A percentile compares a stretch with the other conserved stretches of the same genome.
phyloP scores from a whole-genome alignment of 2,797 vertebrate species.

The Fratercula arctica region DNA sequence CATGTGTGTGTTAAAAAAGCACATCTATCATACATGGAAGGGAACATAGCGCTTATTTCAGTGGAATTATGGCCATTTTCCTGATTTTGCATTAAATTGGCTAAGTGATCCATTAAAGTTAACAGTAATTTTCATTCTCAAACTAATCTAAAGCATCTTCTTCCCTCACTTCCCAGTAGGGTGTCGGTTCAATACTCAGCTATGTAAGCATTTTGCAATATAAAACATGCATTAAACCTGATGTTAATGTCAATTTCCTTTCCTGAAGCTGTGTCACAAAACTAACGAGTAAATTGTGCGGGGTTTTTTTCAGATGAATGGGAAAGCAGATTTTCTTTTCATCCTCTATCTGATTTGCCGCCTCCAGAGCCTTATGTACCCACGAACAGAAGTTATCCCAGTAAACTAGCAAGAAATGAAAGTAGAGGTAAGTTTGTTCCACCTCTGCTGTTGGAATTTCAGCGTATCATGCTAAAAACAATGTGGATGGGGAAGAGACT shows the following conservation, averaged over 20 bases:
- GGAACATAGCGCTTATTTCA: not conserved
- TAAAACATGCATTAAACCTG: not conserved
- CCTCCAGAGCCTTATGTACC: slow-evolving; percentile 91
- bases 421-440: slow-evolving; percentile 81
- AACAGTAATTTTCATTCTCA: not conserved
- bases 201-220: not conserved
- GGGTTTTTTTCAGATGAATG: slow-evolving; percentile 86
- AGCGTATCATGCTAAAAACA: not conserved
- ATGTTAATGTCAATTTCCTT: not conserved
- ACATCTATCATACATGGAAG: not conserved
- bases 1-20: no score
- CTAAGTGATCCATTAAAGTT: not conserved
- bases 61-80: not conserved
- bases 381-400: slow-evolving; percentile 91
- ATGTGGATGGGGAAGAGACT: not conserved
- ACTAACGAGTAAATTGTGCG: not conserved
- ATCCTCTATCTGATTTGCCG: slow-evolving; percentile 92
- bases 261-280: not conserved
- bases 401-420: slow-evolving; percentile 87
- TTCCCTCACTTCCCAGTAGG: not conserved
- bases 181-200: not conserved
- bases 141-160: not conserved
- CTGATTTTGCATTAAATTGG: not conserved
- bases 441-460: not conserved
- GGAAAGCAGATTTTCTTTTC: slow-evolving; percentile 94